These are phyloP conservation scores for Petroica traversi DNA, from an alignment of 2,113 vertebrate species.

Conservation along the genomic window DNA sequence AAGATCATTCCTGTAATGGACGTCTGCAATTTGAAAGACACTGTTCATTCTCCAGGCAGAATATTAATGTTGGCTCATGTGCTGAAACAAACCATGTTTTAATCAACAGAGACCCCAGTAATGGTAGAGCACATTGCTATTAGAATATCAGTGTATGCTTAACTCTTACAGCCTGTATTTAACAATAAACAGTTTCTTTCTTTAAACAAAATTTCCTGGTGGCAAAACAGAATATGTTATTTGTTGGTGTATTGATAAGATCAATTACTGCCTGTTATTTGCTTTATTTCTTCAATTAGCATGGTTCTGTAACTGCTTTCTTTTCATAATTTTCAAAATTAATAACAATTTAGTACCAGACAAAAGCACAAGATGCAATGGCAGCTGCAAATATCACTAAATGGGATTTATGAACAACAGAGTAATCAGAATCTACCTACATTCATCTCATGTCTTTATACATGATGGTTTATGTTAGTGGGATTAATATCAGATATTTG, in stretches of 20 bases:
- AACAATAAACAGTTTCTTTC: neutral
- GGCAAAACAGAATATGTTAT: neutral
- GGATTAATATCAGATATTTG: neutral
- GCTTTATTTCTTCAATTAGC: neutral
- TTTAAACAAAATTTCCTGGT: neutral
- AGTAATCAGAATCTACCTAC: neutral
- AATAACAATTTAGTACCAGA: neutral
- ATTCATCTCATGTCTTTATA: neutral
- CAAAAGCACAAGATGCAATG: neutral
- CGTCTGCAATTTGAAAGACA: neutral
- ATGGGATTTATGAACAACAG: neutral
- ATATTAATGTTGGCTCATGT: neutral
- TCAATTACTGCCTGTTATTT: neutral
- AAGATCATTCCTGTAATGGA: neutral
- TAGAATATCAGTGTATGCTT: neutral
- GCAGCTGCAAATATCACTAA: neutral
- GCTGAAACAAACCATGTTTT: neutral
- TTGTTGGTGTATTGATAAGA: neutral
- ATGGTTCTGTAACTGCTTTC: neutral
- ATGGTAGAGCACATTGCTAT: neutral
- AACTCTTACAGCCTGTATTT: neutral
- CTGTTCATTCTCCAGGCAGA: neutral
- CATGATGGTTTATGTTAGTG: neutral
- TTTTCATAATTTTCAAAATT: neutral
- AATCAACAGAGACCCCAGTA: neutral